These are phyloP conservation scores for Adoxophyes honmai DNA, from an alignment of 1,140 invertebrate species.

Conservation along the genomic window DNA sequence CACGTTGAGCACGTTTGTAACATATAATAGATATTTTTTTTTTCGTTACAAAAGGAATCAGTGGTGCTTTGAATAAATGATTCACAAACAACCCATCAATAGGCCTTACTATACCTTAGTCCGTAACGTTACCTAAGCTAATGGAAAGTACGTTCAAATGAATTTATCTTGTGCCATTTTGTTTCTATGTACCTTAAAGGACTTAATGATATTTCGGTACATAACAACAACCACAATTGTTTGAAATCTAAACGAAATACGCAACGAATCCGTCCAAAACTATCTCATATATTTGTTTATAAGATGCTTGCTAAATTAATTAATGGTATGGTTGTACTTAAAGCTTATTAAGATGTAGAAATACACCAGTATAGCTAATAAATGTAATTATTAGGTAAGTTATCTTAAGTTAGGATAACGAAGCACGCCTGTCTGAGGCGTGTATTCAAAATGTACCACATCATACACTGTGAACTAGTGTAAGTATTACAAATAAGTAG, in stretches of 20 bases:
- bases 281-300: constrained; percentile 1
- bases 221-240: constrained; percentile 22
- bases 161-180: constrained; percentile 54
- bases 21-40: too few species aligned
- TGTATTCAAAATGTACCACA: constrained; percentile 4
- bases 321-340: constrained; percentile 8
- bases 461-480: constrained; percentile 13
- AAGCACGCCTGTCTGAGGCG: background rate
- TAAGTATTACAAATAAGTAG: background rate
- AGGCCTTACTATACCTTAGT: background rate
- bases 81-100: constrained; percentile 20
- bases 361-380: constrained; percentile 8
- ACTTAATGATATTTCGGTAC: constrained; percentile 23
- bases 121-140: constrained; percentile 18
- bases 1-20: too few species aligned
- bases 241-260: constrained; percentile 23
- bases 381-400: constrained; percentile 12
- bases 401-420: background rate
- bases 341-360: background rate
- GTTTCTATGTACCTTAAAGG: constrained; percentile 29
- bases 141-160: constrained; percentile 22
- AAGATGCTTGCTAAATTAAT: constrained; percentile 10
- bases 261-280: constrained; percentile 55
- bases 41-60: too few species aligned
- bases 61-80: constrained; percentile 15